Evolutionary conservation across 2,888 invertebrate species (phyloP), one percentile per base, ranked within the genome.

Genomic region (Torymus aiolomorphi): DNA sequence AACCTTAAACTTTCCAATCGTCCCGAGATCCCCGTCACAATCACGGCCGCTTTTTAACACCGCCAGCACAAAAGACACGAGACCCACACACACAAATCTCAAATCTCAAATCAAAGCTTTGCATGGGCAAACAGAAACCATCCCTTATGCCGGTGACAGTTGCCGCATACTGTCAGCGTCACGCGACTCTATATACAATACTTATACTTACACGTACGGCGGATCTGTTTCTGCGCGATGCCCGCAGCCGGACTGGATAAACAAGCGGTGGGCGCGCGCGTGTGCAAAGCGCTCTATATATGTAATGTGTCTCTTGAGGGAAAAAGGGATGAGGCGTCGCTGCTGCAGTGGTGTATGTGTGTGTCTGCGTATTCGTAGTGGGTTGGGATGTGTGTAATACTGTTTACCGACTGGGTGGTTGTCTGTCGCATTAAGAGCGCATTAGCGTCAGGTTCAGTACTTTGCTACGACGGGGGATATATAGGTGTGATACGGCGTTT

Each of bases 341-440:
- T 42, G 42, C 42, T 42, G 42, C 42, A 42, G 42, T 42, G 8
- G 8, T 42, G 42, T 5, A 5, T 42, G 8, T 42, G 42, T 42
- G 42, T 42, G 8, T 42, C 3, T 5, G 31, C 2, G 5, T 31
- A 31, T 31, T 5, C 8, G 42, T 42, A 42, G 42, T 42, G 42
- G 42, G 8, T 42, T 42, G 62, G 52, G 31, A 61, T 31, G 31
- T 12, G 18, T 51, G 14, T 16, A 14, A 56, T 51, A 71, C 71
- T 85, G 84, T 87, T 87, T 86, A 84, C 83, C 83, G 84, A 78
- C 84, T 72, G 83, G 84, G 84, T 84, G 84, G 86, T 86, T 83
- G 86, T 86, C 86, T 83, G 86, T 86, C 86, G 86, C 87, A 87
- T 89, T 87, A 88, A 87, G 86, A 87, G 87, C 86, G 87, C 86